Conservation (phyloP, 2,888 invertebrate species). For the Pediacus dermestoides region DNA sequence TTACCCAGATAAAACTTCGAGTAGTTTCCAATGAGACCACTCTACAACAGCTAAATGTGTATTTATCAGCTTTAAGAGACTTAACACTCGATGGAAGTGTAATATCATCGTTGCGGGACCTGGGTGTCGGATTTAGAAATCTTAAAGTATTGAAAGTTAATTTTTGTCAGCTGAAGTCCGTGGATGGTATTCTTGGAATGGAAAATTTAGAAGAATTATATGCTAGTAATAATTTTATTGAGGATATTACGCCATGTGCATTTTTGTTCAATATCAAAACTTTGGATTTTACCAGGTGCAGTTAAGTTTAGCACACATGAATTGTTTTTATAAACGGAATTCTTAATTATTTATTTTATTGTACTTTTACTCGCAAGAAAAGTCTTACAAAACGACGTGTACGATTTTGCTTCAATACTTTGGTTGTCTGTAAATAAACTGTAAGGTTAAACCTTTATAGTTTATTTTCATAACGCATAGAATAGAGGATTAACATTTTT, state of each 20-base stretch:
- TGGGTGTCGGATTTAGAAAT: constrained; percentile 62
- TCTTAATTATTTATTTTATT: no score
- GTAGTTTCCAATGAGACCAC: constrained; percentile 65
- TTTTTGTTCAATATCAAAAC: constrained; percentile 52
- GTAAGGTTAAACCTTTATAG: no score
- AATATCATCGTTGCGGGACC: constrained; percentile 62
- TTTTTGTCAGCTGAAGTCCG: constrained; percentile 61
- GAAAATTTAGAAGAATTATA: constrained; percentile 59
- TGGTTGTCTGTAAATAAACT: no score
- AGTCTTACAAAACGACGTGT: no score
- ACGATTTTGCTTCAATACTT: no score
- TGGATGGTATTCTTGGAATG: constrained; percentile 67
- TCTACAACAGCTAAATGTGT: constrained; percentile 59
- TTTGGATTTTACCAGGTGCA: constrained; percentile 51
- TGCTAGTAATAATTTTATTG: constrained; percentile 62
- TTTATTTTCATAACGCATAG: no score
- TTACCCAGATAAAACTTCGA: constrained; percentile 59
- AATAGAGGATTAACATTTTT: no score
- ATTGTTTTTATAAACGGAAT: no score
- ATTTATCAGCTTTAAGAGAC: constrained; percentile 59
- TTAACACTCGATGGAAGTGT: constrained; percentile 67
- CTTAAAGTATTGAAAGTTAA: constrained; percentile 59
- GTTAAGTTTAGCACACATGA: no score
- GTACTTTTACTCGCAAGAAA: no score
- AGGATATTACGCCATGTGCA: constrained; percentile 60